Evolutionary conservation across 2,888 invertebrate species (phyloP), one percentile per base, ranked within the genome.

Genomic region (Oscheius sp.): DNA sequence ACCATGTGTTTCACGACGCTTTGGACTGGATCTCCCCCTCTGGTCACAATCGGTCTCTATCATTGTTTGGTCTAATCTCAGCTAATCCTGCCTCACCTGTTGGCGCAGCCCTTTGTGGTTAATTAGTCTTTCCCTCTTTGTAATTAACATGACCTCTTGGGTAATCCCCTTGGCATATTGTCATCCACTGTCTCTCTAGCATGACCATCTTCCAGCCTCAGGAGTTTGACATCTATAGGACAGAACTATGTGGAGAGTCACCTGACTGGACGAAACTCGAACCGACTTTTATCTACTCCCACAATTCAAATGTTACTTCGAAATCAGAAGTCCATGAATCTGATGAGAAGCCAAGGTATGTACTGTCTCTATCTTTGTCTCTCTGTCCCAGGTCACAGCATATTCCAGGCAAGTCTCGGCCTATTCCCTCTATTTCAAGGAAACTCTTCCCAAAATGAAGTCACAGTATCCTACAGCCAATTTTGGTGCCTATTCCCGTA

Each of bases 211-310:
- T 53, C 42, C 42, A 42, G 7, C 7, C 53, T 53, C 53, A 58
- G 58, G 68, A 68, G 9, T 55, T 68, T 35, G 68, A 68, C 42
- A 21, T 53, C 42, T 68, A 68, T 55, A 11, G 42, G 9, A 37
- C 68, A 2, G 68, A 68, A 29, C 55, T 68, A 4, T 68, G 68
- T 55, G 68, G 68, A 35, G n/a, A n/a, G n/a, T 51, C 68, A n/a
- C 32, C 21, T 10, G 68, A 68, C 37, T 68, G 68, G 68, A 68
- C 68, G n/a, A 32, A 68, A 37, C 68, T 68, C 7, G 11, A 55
- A 13, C 68, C 68, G 21, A 68, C 68, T n/a, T 55, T 68, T 7
- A 62, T 47, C 29, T 62, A 21, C 42, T 42, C 7, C 7, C 42
- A 3, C 7, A 42, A 7, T 42, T 7, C 42, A 5, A 42, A 7